Conservation (phyloP, 1,140 invertebrate genomes). For the Drosophila ambigua region DNA sequence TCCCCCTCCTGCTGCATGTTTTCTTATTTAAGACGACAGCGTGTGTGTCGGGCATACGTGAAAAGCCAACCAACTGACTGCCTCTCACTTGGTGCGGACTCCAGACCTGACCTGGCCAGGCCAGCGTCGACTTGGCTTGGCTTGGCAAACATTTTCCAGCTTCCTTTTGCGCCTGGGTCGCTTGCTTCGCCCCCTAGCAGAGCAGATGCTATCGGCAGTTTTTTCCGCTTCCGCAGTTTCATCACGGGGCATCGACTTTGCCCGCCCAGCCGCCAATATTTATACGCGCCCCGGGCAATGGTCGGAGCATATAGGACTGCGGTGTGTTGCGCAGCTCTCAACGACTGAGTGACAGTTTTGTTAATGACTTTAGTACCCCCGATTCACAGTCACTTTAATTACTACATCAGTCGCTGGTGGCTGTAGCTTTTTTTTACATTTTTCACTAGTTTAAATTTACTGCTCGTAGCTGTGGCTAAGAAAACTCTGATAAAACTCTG, state of each 20-base stretch:
- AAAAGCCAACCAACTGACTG: slow-evolving; percentile 33
- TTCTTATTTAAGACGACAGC: slow-evolving; percentile 57
- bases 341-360: too few relatives aligned
- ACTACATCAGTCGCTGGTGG: too few relatives aligned
- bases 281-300: slow-evolving; percentile 1
- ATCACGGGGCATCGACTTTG: slow-evolving; percentile 67
- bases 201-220: slow-evolving; percentile 73
- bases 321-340: too few relatives aligned
- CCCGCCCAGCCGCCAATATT: neutral
- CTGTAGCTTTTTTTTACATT: too few relatives aligned
- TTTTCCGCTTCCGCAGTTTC: slow-evolving; percentile 77
- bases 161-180: slow-evolving; percentile 29
- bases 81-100: neutral
- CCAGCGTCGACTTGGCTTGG: slow-evolving; percentile 13
- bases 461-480: too few relatives aligned
- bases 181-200: neutral
- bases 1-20: neutral
- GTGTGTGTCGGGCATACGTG: slow-evolving; percentile 67
- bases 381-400: too few relatives aligned
- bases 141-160: slow-evolving; percentile 38
- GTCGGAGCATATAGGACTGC: neutral
- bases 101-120: neutral
- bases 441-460: too few relatives aligned
- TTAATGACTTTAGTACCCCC: too few relatives aligned
- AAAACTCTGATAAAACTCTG: too few relatives aligned